A percentile compares a stretch with the other conserved stretches of the same genome.
These are phyloP conservation scores for Malachius bipustulatus DNA, from an alignment of 2,888 invertebrate species.

Conservation along the genomic window DNA sequence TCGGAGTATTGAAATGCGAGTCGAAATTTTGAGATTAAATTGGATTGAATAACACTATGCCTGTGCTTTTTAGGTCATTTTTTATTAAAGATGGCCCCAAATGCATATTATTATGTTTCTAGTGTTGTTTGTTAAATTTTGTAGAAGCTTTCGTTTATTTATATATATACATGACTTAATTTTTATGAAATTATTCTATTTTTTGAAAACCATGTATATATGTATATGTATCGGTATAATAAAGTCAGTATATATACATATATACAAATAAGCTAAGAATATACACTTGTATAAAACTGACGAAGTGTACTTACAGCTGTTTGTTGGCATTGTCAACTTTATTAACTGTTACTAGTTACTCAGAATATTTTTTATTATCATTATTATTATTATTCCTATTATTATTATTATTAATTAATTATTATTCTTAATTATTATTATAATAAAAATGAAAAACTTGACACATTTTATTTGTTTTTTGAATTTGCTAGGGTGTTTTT, in stretches of 20 bases:
- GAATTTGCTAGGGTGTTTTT: constrained; percentile 34
- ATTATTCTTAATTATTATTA: constrained; percentile 7
- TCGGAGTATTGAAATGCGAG: no score
- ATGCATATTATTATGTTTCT: constrained; percentile 35
- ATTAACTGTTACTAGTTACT: constrained; percentile 33
- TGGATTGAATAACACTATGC: no score
- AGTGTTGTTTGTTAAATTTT: constrained; percentile 34
- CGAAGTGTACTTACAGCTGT: constrained; percentile 34
- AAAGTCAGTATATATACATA: no score
- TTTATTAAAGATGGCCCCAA: constrained; percentile 28
- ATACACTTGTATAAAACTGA: no score
- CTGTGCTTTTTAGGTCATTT: constrained; percentile 30
- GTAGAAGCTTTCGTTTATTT: constrained; percentile 37
- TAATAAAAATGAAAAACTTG: neutral
- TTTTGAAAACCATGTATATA: no score
- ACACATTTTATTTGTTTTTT: constrained; percentile 26
- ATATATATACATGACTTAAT: constrained; percentile 20
- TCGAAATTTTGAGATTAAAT: no score
- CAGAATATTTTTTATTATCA: constrained; percentile 25
- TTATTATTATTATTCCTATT: constrained; percentile 31
- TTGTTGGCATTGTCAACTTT: constrained; percentile 34
- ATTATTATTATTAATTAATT: constrained; percentile 25
- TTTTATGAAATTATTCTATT: no score
- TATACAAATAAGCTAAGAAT: no score
- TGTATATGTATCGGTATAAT: no score